Percentiles rank a stretch among this genome's conserved stretches.
These are phyloP conservation scores for Platycnemis pennipes DNA, from an alignment of 2,888 invertebrate genomes.

Conservation along the genomic window DNA sequence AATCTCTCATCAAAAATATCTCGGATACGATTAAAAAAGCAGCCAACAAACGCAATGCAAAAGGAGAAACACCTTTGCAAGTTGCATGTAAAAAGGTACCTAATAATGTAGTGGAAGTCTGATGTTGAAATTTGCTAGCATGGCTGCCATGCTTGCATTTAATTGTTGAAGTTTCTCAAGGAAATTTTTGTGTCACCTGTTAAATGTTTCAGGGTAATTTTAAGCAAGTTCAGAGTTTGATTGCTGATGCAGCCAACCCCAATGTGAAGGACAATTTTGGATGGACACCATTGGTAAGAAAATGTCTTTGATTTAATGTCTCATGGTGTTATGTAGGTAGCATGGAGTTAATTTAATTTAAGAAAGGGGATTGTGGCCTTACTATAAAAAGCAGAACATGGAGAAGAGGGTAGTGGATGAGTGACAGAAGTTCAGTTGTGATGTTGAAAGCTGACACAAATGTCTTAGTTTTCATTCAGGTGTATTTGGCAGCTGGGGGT, in stretches of 20 bases:
- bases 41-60: constrained; percentile 61
- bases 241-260: constrained; percentile 51
- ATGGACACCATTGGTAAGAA: constrained; percentile 69
- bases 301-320: not conserved
- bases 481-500: too few relatives aligned
- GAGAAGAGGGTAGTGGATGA: too few relatives aligned
- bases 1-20: not conserved
- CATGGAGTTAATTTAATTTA: too few relatives aligned
- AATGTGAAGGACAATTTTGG: constrained; percentile 61
- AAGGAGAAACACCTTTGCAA: constrained; percentile 68
- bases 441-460: too few relatives aligned
- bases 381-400: too few relatives aligned
- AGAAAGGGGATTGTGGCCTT: too few relatives aligned
- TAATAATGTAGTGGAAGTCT: not conserved
- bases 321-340: too few relatives aligned
- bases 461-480: too few relatives aligned
- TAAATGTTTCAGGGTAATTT: constrained; percentile 34
- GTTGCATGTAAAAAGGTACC: constrained; percentile 63
- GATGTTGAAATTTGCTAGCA: not conserved
- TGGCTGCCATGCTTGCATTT: not conserved
- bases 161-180: not conserved
- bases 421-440: too few relatives aligned
- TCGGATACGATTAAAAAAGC: constrained; percentile 5
- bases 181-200: not conserved
- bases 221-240: not conserved